Percentiles rank a stretch among this genome's conserved stretches.
phyloP scores from a whole-genome alignment of 2,113 vertebrate genomes.

The Heteronetta atricapilla region DNA sequence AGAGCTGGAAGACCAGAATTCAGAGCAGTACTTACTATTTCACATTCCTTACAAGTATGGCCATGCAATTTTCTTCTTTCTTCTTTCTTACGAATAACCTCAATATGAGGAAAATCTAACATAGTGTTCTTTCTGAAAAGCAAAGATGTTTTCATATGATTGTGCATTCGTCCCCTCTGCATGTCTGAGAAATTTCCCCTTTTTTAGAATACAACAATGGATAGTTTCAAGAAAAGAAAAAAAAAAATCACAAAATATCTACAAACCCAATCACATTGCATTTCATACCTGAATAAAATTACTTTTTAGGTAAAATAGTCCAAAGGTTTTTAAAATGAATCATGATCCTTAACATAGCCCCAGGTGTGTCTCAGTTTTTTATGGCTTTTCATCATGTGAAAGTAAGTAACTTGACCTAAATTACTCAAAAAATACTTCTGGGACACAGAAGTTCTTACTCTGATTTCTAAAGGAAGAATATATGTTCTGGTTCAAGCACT shows the following conservation, averaged over 20 bases:
- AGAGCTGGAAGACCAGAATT: neutral
- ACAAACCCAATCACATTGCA: neutral
- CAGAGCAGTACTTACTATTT: slow-evolving; percentile 83
- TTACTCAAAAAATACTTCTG: neutral
- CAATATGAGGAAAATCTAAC: slow-evolving; percentile 87
- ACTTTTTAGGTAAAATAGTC: neutral
- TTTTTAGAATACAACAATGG: neutral
- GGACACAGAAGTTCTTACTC: neutral
- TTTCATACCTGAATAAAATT: neutral
- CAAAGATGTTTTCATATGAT: neutral
- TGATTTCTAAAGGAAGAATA: neutral
- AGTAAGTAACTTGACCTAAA: neutral
- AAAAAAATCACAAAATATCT: neutral
- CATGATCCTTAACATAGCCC: neutral
- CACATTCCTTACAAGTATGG: slow-evolving; percentile 96
- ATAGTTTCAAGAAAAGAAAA: neutral
- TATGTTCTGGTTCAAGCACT: neutral
- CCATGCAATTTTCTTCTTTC: slow-evolving; percentile 92
- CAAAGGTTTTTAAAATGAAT: neutral
- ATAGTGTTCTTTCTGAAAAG: slow-evolving; percentile 74
- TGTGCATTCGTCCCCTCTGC: neutral
- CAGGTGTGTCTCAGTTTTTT: neutral
- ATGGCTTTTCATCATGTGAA: neutral
- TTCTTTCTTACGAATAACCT: slow-evolving; percentile 94
- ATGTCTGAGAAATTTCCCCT: neutral